Conservation (phyloP, 2,888 invertebrate genomes). For the Perdita meconis region DNA sequence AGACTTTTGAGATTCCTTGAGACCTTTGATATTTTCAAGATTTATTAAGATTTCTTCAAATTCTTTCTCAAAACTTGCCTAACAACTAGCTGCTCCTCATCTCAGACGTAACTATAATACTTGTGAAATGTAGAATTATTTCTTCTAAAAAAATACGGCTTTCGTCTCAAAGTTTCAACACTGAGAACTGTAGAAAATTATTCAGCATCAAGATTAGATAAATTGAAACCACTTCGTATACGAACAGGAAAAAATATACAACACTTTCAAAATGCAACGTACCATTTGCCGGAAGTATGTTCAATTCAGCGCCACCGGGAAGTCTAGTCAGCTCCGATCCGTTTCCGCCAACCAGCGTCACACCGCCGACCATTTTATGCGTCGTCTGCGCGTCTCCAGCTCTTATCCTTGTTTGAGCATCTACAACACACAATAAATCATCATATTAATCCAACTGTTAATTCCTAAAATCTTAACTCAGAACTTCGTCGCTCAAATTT, state of each 20-base stretch:
- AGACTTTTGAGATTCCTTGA: too few species aligned
- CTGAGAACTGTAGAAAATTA: not conserved
- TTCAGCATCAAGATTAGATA: not conserved
- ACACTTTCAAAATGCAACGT: constrained; percentile 68
- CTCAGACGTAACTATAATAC: too few species aligned
- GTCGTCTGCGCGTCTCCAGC: constrained; percentile 81
- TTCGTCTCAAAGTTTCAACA: too few species aligned
- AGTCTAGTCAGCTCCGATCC: constrained; percentile 83
- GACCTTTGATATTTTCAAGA: too few species aligned
- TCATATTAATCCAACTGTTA: too few species aligned
- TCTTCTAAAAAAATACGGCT: too few species aligned
- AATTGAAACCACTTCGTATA: not conserved
- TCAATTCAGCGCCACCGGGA: constrained; percentile 83
- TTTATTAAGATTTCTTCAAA: too few species aligned
- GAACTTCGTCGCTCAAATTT: too few species aligned
- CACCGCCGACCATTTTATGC: constrained; percentile 84
- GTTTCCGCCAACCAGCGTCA: constrained; percentile 81
- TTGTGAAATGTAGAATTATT: too few species aligned
- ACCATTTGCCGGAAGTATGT: constrained; percentile 83
- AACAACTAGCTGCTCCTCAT: too few species aligned
- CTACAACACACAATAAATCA: constrained; percentile 63
- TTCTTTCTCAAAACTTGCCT: too few species aligned
- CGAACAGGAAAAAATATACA: not conserved
- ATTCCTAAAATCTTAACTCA: too few species aligned
- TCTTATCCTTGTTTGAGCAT: constrained; percentile 81